Conservation (phyloP, 2,113 vertebrate genomes). For the Symphodus melops region DNA sequence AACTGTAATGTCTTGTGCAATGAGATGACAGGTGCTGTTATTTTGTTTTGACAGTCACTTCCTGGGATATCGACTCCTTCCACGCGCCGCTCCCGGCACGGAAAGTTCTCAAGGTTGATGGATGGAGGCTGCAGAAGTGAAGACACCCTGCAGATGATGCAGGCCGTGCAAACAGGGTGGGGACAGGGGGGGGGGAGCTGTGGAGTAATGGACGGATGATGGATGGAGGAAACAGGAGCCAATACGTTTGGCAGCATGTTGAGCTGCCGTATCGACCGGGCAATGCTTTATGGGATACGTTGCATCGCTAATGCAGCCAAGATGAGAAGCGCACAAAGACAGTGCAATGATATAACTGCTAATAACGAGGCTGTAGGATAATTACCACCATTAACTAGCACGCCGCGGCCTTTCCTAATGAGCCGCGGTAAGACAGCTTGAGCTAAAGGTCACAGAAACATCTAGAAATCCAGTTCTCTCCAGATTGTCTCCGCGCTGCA, state of each 20-base stretch:
- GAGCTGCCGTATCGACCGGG: slow-evolving; percentile 34
- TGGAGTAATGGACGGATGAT: slow-evolving; percentile 41
- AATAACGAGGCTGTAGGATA: slow-evolving; percentile 27
- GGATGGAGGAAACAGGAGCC: slow-evolving; percentile 38
- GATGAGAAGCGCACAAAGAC: slow-evolving; percentile 7
- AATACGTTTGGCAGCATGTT: slow-evolving; percentile 39
- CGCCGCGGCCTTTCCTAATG: slow-evolving; percentile 12
- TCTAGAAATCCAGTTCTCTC: slow-evolving; percentile 6
- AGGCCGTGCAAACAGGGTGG: not conserved
- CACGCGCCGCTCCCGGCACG: not conserved
- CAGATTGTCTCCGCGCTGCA: not conserved
- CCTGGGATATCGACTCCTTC: not conserved
- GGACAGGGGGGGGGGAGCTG: too few relatives aligned
- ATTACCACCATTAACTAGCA: slow-evolving; percentile 27
- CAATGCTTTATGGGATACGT: slow-evolving; percentile 26
- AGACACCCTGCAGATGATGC: slow-evolving; percentile 11
- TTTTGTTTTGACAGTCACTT: not conserved
- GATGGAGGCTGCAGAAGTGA: not conserved
- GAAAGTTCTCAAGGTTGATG: not conserved
- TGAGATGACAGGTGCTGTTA: not conserved
- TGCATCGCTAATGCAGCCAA: slow-evolving; percentile 29
- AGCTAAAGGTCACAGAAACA: slow-evolving; percentile 20
- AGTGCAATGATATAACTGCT: slow-evolving; percentile 11
- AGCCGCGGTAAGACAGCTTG: not conserved
- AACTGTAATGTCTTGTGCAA: not conserved